Evolutionary conservation across 2,888 invertebrate genomes (phyloP).

Genomic region (Thymelicus sylvestris): DNA sequence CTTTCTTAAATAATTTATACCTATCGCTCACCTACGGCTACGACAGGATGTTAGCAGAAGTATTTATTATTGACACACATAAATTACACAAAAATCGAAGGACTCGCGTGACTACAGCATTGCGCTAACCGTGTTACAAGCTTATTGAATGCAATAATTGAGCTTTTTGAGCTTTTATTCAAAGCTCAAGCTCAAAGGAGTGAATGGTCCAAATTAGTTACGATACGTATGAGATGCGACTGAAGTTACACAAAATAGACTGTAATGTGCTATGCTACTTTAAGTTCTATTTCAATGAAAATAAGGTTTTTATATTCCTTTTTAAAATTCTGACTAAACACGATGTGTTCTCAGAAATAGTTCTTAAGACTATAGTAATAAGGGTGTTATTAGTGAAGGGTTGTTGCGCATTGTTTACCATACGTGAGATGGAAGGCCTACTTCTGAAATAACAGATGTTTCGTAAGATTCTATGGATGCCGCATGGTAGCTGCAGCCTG

Average conservation of each 20-base stretch:
- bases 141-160: slow-evolving; percentile 14
- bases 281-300: neutral
- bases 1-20: too few relatives aligned
- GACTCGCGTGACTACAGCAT: neutral
- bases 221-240: neutral
- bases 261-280: neutral
- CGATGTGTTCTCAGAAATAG: neutral
- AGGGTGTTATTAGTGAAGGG: neutral
- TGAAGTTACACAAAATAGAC: neutral
- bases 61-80: too few relatives aligned
- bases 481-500: neutral
- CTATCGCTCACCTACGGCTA: too few relatives aligned
- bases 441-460: slow-evolving; percentile 28
- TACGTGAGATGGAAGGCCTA: slow-evolving; percentile 20
- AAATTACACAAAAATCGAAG: neutral
- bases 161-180: slow-evolving; percentile 25
- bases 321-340: too few relatives aligned
- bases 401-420: neutral
- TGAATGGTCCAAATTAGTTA: slow-evolving; percentile 28
- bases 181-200: slow-evolving; percentile 16
- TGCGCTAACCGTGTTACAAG: slow-evolving; percentile 17
- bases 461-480: slow-evolving; percentile 18
- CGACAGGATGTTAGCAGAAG: too few relatives aligned
- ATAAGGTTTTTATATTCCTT: neutral
- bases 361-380: slow-evolving; percentile 8